Conservation (phyloP, 2,797 vertebrate species). For the Gallirallus australis region DNA sequence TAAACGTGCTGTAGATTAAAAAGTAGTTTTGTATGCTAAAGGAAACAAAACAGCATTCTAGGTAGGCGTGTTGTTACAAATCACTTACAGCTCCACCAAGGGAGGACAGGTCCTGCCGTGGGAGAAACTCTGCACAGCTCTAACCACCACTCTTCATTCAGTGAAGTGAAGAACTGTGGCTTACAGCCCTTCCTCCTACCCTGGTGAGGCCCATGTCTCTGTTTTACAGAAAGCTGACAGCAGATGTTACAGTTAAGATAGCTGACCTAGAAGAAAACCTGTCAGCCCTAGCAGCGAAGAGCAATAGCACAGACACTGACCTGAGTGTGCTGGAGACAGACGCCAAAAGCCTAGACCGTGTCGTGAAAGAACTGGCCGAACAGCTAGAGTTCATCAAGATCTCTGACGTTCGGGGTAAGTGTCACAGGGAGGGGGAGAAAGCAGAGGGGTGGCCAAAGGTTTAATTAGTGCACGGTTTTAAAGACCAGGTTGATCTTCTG, state of each 20-base stretch:
- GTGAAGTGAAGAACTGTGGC: background rate
- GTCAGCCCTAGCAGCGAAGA: slow-evolving; percentile 74
- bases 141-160: background rate
- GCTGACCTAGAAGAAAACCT: slow-evolving; percentile 84
- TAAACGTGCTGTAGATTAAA: slow-evolving; percentile 49
- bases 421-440: background rate
- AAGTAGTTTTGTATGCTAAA: slow-evolving; percentile 28
- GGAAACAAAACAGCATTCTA: slow-evolving; percentile 34
- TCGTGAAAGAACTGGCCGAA: slow-evolving; percentile 87
- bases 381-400: slow-evolving; percentile 97
- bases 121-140: background rate
- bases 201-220: background rate
- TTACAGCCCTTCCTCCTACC: background rate
- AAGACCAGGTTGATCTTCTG: background rate
- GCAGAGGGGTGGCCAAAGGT: background rate
- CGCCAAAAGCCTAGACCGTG: slow-evolving; percentile 84
- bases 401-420: slow-evolving; percentile 92
- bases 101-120: background rate
- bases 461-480: background rate
- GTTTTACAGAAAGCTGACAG: slow-evolving; percentile 86
- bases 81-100: background rate
- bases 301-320: slow-evolving; percentile 78
- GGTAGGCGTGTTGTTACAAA: slow-evolving; percentile 17
- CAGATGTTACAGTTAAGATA: slow-evolving; percentile 84
- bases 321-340: slow-evolving; percentile 83